Base-by-base conservation (phyloP, 2,888 invertebrate genomes). In the Leptopterna dolabrata region DNA sequence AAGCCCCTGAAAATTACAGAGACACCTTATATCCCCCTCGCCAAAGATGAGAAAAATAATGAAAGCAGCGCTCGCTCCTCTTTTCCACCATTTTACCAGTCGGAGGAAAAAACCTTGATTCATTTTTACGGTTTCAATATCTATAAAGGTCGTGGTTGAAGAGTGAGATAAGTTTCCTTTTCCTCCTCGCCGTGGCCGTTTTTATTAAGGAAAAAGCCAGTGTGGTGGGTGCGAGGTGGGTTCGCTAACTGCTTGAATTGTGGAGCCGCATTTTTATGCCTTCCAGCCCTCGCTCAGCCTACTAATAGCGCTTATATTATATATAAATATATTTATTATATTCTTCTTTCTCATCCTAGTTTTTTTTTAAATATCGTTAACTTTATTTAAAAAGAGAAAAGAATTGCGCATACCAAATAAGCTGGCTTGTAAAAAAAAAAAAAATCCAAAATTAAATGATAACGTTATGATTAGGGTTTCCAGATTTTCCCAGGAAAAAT, bases 41-140 rank as follows among this genome's bases (percentile, higher is more conserved):
- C 30, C 3, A 41, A 36, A 41, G 73, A 73, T 3, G n/a, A 73
- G 73, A 73, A 41, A 36, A 36, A 19, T 73, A 73, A 73, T 41
- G 73, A 73, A 63, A 73, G 73, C 73, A n/a, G n/a, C n/a, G n/a
- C 41, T 36, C 73, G 73, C 73, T 36, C 73, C 13, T 16, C n/a
- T 63, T 73, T 73, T 19, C 36, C 73, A 36, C 73, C 71, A 27
- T 73, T 36, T 41, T 73, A 73, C 73, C 55, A n/a, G 11, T 11
- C 73, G 30, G 36, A 9, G 36, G 36, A 36, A 36, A 19, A 36
- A 36, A 36, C 16, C 73, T 41, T 73, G 73, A 73, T 73, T 73
- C 29, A 36, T 36, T 73, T 73, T 73, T 73, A 73, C 73, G 73
- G 73, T 36, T 73, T 73, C 73, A 73, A 73, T 71, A 73, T 73